Evolutionary conservation across 2,888 invertebrate genomes (phyloP).

Genomic region (Xanthorhoe spadicearia): DNA sequence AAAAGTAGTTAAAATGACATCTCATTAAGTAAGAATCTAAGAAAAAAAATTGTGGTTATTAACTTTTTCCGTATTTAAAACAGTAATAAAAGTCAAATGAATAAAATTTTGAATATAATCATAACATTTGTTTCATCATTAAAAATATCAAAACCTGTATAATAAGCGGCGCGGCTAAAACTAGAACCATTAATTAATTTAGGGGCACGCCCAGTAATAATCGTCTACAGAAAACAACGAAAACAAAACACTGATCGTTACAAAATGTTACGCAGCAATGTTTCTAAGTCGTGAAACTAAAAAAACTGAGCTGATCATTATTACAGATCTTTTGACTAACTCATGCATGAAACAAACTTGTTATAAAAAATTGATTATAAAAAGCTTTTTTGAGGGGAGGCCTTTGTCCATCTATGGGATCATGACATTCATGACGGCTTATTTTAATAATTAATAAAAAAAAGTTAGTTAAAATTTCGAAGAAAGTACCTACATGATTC

Average conservation of each 20-base stretch:
- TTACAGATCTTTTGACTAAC: no score
- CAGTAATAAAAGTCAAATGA: neutral
- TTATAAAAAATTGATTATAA: no score
- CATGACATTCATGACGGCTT: no score
- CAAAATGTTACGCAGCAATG: neutral
- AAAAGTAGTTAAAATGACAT: neutral
- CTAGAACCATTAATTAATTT: conserved; percentile 36
- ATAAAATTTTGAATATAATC: neutral
- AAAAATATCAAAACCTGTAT: conserved; percentile 20
- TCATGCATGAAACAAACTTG: no score
- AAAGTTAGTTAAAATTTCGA: no score
- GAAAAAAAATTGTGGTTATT: neutral
- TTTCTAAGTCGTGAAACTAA: no score
- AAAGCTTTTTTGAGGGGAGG: no score
- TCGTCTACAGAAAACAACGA: conserved; percentile 29
- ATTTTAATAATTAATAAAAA: no score
- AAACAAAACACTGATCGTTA: conserved; percentile 7
- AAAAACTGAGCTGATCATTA: no score
- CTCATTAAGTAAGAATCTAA: neutral
- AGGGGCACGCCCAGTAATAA: conserved; percentile 32
- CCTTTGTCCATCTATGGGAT: no score
- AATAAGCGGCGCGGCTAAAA: conserved; percentile 9
- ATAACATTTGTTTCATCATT: conserved; percentile 2
- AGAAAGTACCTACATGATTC: neutral
- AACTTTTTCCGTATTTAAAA: neutral